Evolutionary conservation across 2,113 vertebrate species (phyloP).

Genomic region (Catharus bicknelli): DNA sequence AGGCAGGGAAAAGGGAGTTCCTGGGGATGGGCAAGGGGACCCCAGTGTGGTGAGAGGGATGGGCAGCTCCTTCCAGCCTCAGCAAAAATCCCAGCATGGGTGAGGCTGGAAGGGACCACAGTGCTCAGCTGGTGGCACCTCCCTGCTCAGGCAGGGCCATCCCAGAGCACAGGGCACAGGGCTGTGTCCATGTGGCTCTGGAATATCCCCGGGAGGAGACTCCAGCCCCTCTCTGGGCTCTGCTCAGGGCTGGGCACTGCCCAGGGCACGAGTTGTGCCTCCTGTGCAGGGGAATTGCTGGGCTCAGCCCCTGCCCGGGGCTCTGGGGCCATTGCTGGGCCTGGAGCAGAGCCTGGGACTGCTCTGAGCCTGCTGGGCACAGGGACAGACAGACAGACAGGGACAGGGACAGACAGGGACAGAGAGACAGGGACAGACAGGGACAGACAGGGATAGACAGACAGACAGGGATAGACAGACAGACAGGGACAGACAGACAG

Average conservation of each 20-base stretch:
- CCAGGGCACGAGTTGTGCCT: too few species aligned
- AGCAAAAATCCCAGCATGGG: neutral
- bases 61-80: neutral
- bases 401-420: too few species aligned
- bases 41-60: fast-evolving
- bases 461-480: too few species aligned
- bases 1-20: neutral
- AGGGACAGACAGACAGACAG: too few species aligned
- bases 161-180: too few species aligned
- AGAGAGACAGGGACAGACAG: too few species aligned
- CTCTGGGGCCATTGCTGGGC: neutral
- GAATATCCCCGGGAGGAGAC: neutral
- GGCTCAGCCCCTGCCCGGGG: too few species aligned
- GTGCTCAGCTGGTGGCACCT: neutral
- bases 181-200: neutral
- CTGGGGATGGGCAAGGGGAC: neutral
- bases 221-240: neutral
- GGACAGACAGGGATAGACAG: too few species aligned
- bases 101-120: neutral
- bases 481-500: too few species aligned
- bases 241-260: too few species aligned
- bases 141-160: too few species aligned
- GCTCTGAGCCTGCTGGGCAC: neutral
- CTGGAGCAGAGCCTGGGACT: neutral
- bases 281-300: too few species aligned